phyloP scores from a whole-genome alignment of 2,113 vertebrate genomes.

The Malurus cyaneus region DNA sequence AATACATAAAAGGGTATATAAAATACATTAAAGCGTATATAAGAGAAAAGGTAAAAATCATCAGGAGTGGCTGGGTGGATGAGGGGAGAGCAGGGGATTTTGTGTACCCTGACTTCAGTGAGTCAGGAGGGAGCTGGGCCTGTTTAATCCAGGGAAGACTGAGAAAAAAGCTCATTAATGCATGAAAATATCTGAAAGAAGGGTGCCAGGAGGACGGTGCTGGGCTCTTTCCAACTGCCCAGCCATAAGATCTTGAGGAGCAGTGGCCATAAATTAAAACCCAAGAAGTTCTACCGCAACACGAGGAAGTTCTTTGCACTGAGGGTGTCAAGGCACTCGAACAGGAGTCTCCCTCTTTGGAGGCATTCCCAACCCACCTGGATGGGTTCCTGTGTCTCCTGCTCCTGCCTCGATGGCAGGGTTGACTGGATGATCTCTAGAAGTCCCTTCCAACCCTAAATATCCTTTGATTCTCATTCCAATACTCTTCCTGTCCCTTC shows the following conservation, averaged over 20 bases:
- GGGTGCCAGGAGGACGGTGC: not conserved
- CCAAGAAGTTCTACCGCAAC: not conserved
- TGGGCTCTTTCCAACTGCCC: not conserved
- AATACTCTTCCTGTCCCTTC: not conserved
- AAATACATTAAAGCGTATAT: too few relatives aligned
- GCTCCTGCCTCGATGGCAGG: not conserved
- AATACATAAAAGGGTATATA: too few relatives aligned
- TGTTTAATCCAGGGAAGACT: not conserved
- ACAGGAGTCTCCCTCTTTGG: not conserved
- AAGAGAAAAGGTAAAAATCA: too few relatives aligned
- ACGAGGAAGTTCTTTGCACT: not conserved
- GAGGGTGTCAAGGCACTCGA: not conserved
- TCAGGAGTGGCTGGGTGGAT: too few relatives aligned
- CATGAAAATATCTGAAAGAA: not conserved
- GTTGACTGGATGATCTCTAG: not conserved
- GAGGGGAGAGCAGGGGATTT: not conserved
- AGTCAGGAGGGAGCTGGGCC: not conserved
- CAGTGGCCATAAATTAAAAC: not conserved
- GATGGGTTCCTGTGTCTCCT: not conserved
- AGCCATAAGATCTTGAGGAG: not conserved
- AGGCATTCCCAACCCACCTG: not conserved
- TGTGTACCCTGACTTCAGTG: not conserved
- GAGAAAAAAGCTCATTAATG: not conserved
- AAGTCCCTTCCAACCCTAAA: not conserved
- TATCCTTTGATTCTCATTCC: not conserved